Evolutionary conservation across 1,140 invertebrate species (phyloP), one percentile per base, ranked within the genome.

Genomic region (Bombus superbus): DNA sequence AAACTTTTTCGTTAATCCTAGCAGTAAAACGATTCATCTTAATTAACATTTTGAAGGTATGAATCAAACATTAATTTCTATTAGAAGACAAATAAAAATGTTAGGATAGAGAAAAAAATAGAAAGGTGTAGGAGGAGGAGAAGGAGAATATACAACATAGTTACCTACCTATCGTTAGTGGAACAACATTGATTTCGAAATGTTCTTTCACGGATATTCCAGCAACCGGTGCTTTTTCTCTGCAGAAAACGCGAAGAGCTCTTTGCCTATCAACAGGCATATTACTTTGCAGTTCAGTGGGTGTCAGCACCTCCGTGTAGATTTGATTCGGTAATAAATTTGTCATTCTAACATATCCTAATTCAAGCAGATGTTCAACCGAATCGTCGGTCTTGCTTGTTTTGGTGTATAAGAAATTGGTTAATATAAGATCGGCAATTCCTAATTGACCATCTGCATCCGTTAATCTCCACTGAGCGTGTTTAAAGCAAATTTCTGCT

Each of bases 151-250:
- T 38, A 10, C 9, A 0, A 53, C 15, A 57, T 28, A n/a, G 2
- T 28, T 62, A n/a, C 28, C 3, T 95, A 97, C 98, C 98, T 89
- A 99, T 98, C 1, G 98, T 98, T 73, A 99, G 96, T 62, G 98
- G 98, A 10, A 98, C 98, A 68, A 99, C 97, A 95, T 99, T 99
- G 66, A 99, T 98, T 95, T 99, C 99, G 94, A 99, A 99, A 95
- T 99, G 99, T 93, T 99, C 99, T 94, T 99, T 99, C 1, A 99
- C 98, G 1, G 98, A 98, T 88, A 99, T 99, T 2, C 99, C 99
- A 71, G 98, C 99, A 59, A 99, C 99, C 35, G 98, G 97, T 74
- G 98, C 98, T 88, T 98, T 97, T 94, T 99, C 98, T 62, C 98
- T 96, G 89, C 98, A 99, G 95, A 98, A 98, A 66, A 99, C 97